A percentile compares a stretch with the other conserved stretches of the same genome.
Conservation (phyloP, 1,140 invertebrate species). For the Thaumatotibia leucotreta region DNA sequence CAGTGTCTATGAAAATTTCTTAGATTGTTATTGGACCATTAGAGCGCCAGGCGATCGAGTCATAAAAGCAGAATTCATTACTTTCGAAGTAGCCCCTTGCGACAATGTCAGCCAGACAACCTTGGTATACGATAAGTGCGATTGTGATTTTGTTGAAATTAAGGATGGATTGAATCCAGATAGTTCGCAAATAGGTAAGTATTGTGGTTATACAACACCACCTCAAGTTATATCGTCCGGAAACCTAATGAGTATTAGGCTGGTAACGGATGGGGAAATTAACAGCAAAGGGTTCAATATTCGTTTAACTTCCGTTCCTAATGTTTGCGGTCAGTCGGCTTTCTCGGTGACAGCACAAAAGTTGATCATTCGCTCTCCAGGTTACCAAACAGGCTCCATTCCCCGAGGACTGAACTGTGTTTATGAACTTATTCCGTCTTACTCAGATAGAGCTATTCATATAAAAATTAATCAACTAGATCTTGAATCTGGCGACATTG, state of each 20-base stretch:
- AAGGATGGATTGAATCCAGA: constrained; percentile 81
- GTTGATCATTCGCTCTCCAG: constrained; percentile 70
- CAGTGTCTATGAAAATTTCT: constrained; percentile 57
- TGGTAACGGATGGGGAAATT: constrained; percentile 78
- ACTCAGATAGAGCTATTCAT: constrained; percentile 32
- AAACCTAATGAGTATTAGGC: constrained; percentile 79
- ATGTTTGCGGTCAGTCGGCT: constrained; percentile 43
- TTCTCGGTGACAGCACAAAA: constrained; percentile 64
- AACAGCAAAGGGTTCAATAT: constrained; percentile 79
- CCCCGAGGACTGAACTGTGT: constrained; percentile 48
- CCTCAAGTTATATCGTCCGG: constrained; percentile 72
- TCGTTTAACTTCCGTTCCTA: constrained; percentile 65
- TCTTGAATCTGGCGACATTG: constrained; percentile 22
- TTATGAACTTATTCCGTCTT: constrained; percentile 38
- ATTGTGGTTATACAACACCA: constrained; percentile 82
- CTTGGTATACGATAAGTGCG: constrained; percentile 64
- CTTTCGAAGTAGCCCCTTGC: constrained; percentile 75
- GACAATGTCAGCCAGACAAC: constrained; percentile 59
- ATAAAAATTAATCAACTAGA: constrained; percentile 47
- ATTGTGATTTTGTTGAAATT: constrained; percentile 83
- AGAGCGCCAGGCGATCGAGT: constrained; percentile 67
- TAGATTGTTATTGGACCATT: constrained; percentile 74
- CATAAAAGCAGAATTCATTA: constrained; percentile 77
- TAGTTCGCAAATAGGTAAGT: constrained; percentile 79
- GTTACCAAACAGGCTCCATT: constrained; percentile 40